Evolutionary conservation across 2,113 vertebrate genomes (phyloP).

Genomic region (Gymnocephalus cernua): DNA sequence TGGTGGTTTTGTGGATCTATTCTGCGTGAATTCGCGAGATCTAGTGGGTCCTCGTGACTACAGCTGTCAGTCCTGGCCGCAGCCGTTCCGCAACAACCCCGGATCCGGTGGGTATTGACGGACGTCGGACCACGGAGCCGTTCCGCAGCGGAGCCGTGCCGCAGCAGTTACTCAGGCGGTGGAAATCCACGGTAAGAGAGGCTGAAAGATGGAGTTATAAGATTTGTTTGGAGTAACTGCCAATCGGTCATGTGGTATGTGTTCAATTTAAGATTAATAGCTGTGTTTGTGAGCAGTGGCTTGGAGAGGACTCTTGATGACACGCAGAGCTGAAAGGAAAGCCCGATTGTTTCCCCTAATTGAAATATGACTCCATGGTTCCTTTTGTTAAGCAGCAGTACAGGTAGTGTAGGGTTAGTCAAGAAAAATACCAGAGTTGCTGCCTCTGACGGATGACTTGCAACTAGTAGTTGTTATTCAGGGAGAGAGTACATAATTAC

Average conservation of each 20-base stretch:
- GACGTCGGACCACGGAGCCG: no score
- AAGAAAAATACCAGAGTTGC: constrained; percentile 5
- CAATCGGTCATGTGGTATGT: constrained; percentile 41
- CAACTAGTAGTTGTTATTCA: background rate
- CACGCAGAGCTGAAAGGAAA: constrained; percentile 71
- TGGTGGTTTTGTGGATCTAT: no score
- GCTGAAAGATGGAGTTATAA: background rate
- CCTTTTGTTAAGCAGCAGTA: constrained; percentile 31
- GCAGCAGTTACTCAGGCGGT: no score
- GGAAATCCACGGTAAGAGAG: no score
- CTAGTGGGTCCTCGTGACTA: no score
- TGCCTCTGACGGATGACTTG: background rate
- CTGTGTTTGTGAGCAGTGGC: constrained; percentile 53
- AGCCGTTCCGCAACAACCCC: no score
- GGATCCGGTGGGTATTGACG: no score
- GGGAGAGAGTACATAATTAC: background rate
- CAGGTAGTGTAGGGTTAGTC: constrained; percentile 28
- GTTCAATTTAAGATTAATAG: constrained; percentile 57
- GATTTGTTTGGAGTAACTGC: constrained; percentile 51
- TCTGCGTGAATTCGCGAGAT: no score
- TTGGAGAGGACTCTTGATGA: constrained; percentile 60
- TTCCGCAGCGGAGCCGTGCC: no score
- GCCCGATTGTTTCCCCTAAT: constrained; percentile 77
- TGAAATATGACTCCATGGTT: constrained; percentile 79
- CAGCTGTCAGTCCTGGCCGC: no score